These are phyloP conservation scores for Drosophila parvula DNA, from an alignment of 1,140 invertebrate genomes.

Conservation along the genomic window DNA sequence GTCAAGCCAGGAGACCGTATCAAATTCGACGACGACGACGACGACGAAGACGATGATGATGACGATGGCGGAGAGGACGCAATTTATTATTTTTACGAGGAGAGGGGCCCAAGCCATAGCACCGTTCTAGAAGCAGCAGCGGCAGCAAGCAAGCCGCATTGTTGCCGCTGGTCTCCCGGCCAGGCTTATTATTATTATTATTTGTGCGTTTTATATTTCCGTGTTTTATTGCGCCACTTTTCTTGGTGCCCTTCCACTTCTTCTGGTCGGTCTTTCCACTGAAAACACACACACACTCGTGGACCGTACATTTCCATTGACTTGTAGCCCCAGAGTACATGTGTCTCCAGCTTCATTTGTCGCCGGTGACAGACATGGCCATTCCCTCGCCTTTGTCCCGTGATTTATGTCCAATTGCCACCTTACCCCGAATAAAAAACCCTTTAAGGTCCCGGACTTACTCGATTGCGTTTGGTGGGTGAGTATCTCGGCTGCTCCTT, in stretches of 20 bases:
- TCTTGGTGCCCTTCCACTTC: slow-evolving; percentile 39
- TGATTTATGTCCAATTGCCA: slow-evolving; percentile 66
- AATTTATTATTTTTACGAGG: slow-evolving; percentile 81
- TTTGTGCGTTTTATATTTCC: slow-evolving; percentile 82
- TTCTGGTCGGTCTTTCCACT: slow-evolving; percentile 9
- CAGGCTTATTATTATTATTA: slow-evolving; percentile 77
- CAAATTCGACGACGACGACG: slow-evolving; percentile 69
- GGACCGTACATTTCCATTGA: slow-evolving; percentile 60
- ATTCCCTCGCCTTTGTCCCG: slow-evolving; percentile 6
- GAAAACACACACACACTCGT: slow-evolving; percentile 15
- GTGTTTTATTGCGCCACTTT: slow-evolving; percentile 80
- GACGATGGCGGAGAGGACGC: slow-evolving; percentile 46
- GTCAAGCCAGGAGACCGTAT: slow-evolving; percentile 56
- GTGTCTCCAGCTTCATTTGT: slow-evolving; percentile 72
- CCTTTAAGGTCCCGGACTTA: slow-evolving; percentile 59
- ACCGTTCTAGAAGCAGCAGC: slow-evolving; percentile 19
- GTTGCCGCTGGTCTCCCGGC: slow-evolving; percentile 46
- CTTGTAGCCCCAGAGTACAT: slow-evolving; percentile 50
- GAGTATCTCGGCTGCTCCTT: slow-evolving; percentile 25
- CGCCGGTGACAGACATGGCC: slow-evolving; percentile 58
- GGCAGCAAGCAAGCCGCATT: slow-evolving; percentile 37
- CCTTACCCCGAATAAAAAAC: slow-evolving; percentile 12
- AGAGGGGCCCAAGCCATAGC: slow-evolving; percentile 33
- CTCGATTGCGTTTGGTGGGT: slow-evolving; percentile 44
- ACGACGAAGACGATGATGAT: slow-evolving; percentile 20